These are phyloP conservation scores for Falco biarmicus DNA, from an alignment of 2,797 vertebrate genomes.

Conservation along the genomic window DNA sequence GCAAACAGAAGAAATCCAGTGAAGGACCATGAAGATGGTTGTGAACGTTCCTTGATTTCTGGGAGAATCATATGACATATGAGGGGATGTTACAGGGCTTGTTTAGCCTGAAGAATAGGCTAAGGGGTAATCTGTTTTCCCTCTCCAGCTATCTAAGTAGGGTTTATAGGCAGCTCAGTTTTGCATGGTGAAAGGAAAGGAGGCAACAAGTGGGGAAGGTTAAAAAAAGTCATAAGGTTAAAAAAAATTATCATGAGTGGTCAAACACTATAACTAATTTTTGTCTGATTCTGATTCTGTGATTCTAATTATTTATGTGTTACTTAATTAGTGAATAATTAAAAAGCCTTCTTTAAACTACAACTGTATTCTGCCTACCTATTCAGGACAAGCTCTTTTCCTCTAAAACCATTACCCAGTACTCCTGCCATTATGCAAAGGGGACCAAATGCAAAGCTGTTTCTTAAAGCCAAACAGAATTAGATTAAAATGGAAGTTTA, in stretches of 20 bases:
- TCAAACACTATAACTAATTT: background rate
- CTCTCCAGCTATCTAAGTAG: background rate
- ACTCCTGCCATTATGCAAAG: background rate
- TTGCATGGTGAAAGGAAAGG: background rate
- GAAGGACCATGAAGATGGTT: background rate
- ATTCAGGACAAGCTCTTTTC: background rate
- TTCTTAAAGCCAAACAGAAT: background rate
- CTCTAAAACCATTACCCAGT: background rate
- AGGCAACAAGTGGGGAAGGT: background rate
- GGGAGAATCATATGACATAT: background rate
- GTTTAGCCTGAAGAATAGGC: background rate
- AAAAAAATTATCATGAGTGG: background rate
- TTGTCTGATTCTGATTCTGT: background rate
- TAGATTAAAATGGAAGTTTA: background rate
- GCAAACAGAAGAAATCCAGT: background rate
- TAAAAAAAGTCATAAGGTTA: background rate
- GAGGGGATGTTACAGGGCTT: background rate
- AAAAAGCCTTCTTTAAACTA: background rate
- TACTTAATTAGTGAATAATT: background rate
- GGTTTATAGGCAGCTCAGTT: background rate
- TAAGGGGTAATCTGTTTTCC: background rate
- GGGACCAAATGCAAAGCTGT: background rate
- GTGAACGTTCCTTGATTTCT: background rate
- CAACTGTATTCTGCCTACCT: background rate
- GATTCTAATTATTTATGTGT: background rate